Conservation (phyloP, 2,888 invertebrate species). For the Monochamus alternatus region DNA sequence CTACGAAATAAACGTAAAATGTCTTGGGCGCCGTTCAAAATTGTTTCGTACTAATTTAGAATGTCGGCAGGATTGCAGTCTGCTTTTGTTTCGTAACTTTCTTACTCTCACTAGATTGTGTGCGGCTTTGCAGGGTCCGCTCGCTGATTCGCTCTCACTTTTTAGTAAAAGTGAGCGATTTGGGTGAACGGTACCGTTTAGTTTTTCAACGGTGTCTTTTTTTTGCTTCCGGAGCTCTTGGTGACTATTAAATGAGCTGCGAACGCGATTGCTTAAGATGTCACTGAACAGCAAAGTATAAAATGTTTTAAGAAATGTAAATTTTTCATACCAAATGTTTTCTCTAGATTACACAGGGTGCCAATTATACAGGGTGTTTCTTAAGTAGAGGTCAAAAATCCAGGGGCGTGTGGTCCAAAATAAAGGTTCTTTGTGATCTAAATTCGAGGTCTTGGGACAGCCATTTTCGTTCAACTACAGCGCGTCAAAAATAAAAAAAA, state of each 20-base stretch:
- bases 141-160: conserved; percentile 36
- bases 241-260: background rate
- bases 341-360: too few species aligned
- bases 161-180: conserved; percentile 26
- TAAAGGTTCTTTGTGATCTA: too few species aligned
- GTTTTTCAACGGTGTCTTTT: conserved; percentile 1
- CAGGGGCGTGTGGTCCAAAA: too few species aligned
- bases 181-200: conserved; percentile 29
- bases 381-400: too few species aligned
- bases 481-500: too few species aligned
- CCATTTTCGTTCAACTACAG: too few species aligned
- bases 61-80: conserved; percentile 31
- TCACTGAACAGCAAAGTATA: too few species aligned
- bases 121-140: conserved; percentile 16
- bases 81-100: conserved; percentile 38
- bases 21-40: conserved; percentile 32
- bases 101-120: conserved; percentile 39
- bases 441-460: too few species aligned
- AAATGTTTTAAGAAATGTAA: too few species aligned
- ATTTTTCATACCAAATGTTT: too few species aligned
- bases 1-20: conserved; percentile 12
- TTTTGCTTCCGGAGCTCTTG: background rate
- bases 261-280: background rate
- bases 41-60: conserved; percentile 33
- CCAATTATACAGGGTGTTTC: too few species aligned